Base-by-base conservation (phyloP, 2,113 vertebrate genomes). In the Odobenus rosmarus region DNA sequence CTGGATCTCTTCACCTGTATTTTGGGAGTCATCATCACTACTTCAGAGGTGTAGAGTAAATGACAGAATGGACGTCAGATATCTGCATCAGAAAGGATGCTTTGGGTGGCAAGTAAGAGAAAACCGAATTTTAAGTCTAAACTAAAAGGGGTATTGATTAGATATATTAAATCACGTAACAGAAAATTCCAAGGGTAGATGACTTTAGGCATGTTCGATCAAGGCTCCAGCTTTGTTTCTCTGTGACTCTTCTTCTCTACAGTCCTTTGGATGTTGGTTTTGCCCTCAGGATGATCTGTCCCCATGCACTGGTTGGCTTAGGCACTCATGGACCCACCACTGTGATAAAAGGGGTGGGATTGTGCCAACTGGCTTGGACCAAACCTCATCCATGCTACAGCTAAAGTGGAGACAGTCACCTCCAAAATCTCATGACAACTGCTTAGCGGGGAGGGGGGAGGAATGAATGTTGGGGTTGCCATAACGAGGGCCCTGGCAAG, bases 401-500 rank as follows among this genome's bases (percentile, higher is more conserved):
- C 79, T 28, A 14, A 33, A 19, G 46, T 23, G 36, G 57, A 91
- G 24, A 42, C 46, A 23, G 13, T 46, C 88, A 16, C 14, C 62
- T 39, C 42, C 49, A 11, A 23, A 33, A 36, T 6, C 7, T 49
- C 72, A 28, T 9, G 46, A 21, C 36, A 28, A 8, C 80, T 39
- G 46, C 16, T 46, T 13, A 19, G 33, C 21, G 46, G 10, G n/a
- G 14, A n/a, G 14, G 36, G 13, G 12, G 53, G 15, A 79, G 9
- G 33, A 36, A 0, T 11, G 31, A 49, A 11, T 39, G 46, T 46
- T 19, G 23, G 51, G 69, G 31, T 16, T 55, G 46, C 36, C 39
- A 9, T 36, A 14, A 1, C 0, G 0, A 72, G n/a, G 72, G 36
- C 1, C 7, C 42, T 2, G 53, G 49, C 71, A 67, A 69, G 53